These are phyloP conservation scores for Pyrocoelia pectoralis DNA, from an alignment of 2,888 invertebrate species.

Conservation along the genomic window DNA sequence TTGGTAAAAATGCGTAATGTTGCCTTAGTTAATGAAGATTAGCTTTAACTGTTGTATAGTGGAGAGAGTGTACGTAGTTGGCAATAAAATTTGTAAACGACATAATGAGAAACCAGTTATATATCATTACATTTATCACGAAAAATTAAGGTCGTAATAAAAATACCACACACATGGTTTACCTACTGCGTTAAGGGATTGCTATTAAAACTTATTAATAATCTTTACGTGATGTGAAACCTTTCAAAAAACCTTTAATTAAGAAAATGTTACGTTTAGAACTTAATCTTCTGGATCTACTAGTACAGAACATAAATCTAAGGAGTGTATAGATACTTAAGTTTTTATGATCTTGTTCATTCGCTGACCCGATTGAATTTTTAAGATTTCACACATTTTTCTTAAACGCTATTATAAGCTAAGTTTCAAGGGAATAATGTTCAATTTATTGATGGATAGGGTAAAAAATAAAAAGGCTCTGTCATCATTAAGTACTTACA, in stretches of 20 bases:
- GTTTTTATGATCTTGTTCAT: background rate
- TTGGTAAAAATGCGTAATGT: background rate
- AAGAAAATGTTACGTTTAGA: background rate
- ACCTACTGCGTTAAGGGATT: slow-evolving; percentile 20
- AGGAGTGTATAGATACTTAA: background rate
- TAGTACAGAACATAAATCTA: background rate
- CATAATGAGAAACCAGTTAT: slow-evolving; percentile 30
- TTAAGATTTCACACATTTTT: background rate
- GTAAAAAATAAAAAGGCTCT: background rate
- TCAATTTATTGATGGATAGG: background rate
- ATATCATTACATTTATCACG: slow-evolving; percentile 23
- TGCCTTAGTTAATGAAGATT: slow-evolving; percentile 2
- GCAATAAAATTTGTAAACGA: slow-evolving; percentile 25
- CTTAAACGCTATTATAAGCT: background rate
- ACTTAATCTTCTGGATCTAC: background rate
- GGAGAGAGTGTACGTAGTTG: slow-evolving; percentile 8
- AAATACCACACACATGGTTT: slow-evolving; percentile 27
- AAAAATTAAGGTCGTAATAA: slow-evolving; percentile 24
- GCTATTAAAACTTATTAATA: slow-evolving; percentile 25
- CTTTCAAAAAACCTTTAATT: background rate
- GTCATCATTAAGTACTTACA: background rate
- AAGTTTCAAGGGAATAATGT: background rate
- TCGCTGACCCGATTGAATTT: background rate
- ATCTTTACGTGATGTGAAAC: slow-evolving; percentile 11
- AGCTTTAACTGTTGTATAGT: background rate